Evolutionary conservation across 2,113 vertebrate genomes (phyloP), one percentile per base, ranked within the genome.

Genomic region (Puntigrus tetrazona): DNA sequence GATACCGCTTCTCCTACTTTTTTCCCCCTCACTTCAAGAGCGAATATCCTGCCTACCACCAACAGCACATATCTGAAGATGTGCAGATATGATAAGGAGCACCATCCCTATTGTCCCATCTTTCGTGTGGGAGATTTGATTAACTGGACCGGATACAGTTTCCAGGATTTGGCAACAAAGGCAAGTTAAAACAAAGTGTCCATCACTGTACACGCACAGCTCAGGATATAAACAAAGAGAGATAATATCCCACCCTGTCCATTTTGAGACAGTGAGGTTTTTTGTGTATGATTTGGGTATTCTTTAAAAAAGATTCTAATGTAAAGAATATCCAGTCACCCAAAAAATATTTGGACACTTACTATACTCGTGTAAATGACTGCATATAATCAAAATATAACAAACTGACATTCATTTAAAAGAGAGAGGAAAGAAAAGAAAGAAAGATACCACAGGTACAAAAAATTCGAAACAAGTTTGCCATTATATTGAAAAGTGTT

Each of bases 41-140:
- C 94, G 74, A 99, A 99, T 0, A 92, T 99, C 78, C 92, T 95
- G 11, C 90, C 95, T 8, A 94, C 93, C 0, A 34, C 89, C 13
- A 84, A 97, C 0, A 90, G 87, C 59, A 81, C 87, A 70, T 97
- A 96, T 91, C 91, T 99, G 88, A 98, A 97, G 86, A 94, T 36
- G 11, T 99, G 98, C 88, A 91, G 61, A 50, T 97, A 95, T 74
- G 93, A 96, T 81, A 87, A 41, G 0, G 85, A 90, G 31, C 82
- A 92, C 34, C 90, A 96, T 79, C 96, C 90, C 14, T 99, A 98
- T 90, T 99, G 97, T 85, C 98, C 98, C 90, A 98, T 99, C 85
- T 99, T 99, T 82, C 89, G 91, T 2, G 89, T 99, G 69, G 94
- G 97, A 5, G 93, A 95, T 29, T 83, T 98, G 7, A 91, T 97